Evolutionary conservation across 2,113 vertebrate genomes (phyloP).

Genomic region (Capricornis sumatraensis): DNA sequence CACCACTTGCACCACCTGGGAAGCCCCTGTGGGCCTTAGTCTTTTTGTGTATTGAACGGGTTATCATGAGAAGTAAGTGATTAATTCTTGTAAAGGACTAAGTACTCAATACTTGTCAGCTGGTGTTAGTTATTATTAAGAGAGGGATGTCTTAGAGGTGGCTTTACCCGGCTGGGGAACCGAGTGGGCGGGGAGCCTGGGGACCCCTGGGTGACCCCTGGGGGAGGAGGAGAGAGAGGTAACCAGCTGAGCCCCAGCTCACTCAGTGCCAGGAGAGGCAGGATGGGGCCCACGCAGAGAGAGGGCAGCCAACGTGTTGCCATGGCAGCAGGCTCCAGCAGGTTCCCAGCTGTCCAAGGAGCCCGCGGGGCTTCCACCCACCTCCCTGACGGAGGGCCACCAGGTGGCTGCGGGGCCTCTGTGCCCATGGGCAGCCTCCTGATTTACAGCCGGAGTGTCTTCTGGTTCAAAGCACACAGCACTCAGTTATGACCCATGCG

Average conservation of each 20-base stretch:
- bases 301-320: background rate
- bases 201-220: rapidly evolving
- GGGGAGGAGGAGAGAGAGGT: background rate
- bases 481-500: constrained; percentile 61
- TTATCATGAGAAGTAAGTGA: background rate
- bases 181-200: background rate
- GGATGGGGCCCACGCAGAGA: background rate
- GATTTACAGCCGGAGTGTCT: constrained; percentile 69
- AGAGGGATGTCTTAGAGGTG: background rate
- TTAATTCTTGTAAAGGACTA: background rate
- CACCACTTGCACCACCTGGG: background rate
- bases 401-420: constrained; percentile 65
- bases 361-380: background rate
- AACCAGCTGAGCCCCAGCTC: background rate
- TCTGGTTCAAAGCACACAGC: constrained; percentile 74
- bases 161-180: background rate
- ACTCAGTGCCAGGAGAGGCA: background rate
- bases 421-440: constrained; percentile 10
- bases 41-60: background rate
- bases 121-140: rapidly evolving
- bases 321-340: constrained; percentile 36
- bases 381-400: background rate
- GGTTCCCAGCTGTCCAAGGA: background rate
- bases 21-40: background rate
- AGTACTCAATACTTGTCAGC: rapidly evolving